phyloP scores from a whole-genome alignment of 37 sponge, comb jelly and placozoan genomes.

The Agelas oroides region DNA sequence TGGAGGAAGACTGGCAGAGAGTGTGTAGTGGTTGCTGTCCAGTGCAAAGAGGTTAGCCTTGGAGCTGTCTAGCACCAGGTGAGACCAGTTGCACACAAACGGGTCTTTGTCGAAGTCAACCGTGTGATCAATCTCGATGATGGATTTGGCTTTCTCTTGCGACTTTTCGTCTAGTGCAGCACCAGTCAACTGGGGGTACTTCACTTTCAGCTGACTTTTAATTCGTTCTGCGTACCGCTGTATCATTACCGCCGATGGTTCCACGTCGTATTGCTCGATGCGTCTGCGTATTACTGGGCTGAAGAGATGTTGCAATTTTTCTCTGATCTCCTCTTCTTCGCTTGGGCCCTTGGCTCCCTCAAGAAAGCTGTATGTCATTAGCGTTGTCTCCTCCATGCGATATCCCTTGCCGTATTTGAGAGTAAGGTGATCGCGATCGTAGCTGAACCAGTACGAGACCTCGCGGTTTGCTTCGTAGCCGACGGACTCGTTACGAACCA shows the following conservation, averaged over 20 bases:
- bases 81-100: slow-evolving; percentile 52
- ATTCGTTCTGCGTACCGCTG: too few relatives aligned
- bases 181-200: too few relatives aligned
- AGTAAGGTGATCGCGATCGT: slow-evolving; percentile 47
- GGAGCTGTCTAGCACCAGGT: slow-evolving; percentile 54
- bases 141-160: neutral
- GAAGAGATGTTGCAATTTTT: slow-evolving; percentile 44
- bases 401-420: slow-evolving; percentile 83
- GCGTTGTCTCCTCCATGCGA: slow-evolving; percentile 69
- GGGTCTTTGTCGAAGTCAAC: slow-evolving; percentile 49
- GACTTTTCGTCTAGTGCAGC: too few relatives aligned
- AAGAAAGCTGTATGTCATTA: slow-evolving; percentile 44
- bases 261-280: slow-evolving; percentile 54
- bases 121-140: slow-evolving; percentile 42
- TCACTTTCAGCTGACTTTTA: too few relatives aligned
- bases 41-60: slow-evolving; percentile 47
- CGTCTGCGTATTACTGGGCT: neutral
- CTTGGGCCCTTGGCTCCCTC: neutral
- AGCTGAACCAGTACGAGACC: slow-evolving; percentile 77
- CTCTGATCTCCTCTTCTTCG: slow-evolving; percentile 6
- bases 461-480: slow-evolving; percentile 51
- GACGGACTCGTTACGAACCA: slow-evolving; percentile 4
- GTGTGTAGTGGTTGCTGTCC: slow-evolving; percentile 49
- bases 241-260: neutral
- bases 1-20: slow-evolving; percentile 68